Percentiles rank a stretch among this genome's conserved stretches.
phyloP scores from a whole-genome alignment of 2,113 vertebrate species.

The Albula glossodonta region DNA sequence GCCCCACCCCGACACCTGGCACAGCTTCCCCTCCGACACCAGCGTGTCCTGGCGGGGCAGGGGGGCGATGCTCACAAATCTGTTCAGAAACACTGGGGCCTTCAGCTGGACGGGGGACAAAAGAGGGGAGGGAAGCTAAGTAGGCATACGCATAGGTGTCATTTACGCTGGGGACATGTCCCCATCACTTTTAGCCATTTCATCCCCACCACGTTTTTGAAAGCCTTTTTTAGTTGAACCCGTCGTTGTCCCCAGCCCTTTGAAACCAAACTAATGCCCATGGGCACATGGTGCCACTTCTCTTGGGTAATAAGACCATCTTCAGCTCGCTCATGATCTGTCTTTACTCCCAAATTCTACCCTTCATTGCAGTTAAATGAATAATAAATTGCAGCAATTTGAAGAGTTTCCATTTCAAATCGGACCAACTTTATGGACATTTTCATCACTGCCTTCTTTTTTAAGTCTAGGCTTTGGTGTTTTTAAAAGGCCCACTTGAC shows the following conservation, averaged over 20 bases:
- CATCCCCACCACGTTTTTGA: too few species aligned
- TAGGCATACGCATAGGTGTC: not conserved
- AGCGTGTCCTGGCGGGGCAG: constrained; percentile 60
- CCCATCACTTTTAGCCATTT: too few species aligned
- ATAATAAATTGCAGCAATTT: not conserved
- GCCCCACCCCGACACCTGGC: constrained; percentile 79
- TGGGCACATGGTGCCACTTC: not conserved
- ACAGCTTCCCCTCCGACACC: constrained; percentile 61
- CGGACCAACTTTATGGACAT: too few species aligned
- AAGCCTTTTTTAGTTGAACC: too few species aligned
- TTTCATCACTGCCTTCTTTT: too few species aligned
- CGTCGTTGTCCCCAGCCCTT: too few species aligned
- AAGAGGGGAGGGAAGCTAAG: not conserved
- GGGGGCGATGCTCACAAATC: constrained; percentile 65
- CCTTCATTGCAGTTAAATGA: not conserved
- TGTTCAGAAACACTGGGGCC: constrained; percentile 64
- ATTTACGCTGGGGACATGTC: too few species aligned
- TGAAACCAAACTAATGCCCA: too few species aligned
- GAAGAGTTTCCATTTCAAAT: not conserved
- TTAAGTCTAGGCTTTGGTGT: too few species aligned
- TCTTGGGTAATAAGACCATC: not conserved
- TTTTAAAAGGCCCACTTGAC: too few species aligned
- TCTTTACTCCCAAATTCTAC: not conserved
- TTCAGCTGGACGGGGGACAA: constrained; percentile 60
- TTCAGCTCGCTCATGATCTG: not conserved